phyloP scores from a whole-genome alignment of 2,888 invertebrate species.

The Chironomus riparius region DNA sequence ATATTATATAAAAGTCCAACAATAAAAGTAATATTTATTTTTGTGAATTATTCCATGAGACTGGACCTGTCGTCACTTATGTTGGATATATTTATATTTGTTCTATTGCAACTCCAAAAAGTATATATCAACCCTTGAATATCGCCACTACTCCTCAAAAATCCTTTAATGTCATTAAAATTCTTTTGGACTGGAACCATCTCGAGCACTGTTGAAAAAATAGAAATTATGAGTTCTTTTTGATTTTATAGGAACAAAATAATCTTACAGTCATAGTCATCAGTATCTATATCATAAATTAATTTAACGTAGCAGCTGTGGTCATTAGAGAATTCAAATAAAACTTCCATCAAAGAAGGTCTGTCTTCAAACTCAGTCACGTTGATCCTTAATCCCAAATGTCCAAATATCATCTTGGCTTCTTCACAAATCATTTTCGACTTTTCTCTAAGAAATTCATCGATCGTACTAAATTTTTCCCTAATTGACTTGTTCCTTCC shows the following conservation, averaged over 20 bases:
- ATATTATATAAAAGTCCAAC: not conserved
- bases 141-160: not conserved
- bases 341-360: not conserved
- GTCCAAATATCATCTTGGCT: not conserved
- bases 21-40: not conserved
- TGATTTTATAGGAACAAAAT: not conserved
- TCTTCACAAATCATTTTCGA: not conserved
- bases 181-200: not conserved
- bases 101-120: too few relatives aligned
- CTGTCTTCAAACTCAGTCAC: not conserved
- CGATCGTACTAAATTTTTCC: not conserved
- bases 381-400: not conserved
- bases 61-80: not conserved
- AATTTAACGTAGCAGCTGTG: not conserved
- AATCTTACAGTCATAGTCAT: constrained; percentile 11
- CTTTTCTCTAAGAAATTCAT: not conserved
- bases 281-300: constrained; percentile 5
- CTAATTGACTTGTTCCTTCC: not conserved
- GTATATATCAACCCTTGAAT: not conserved
- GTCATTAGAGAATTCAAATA: not conserved
- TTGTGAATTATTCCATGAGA: not conserved
- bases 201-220: not conserved
- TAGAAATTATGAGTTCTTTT: not conserved
- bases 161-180: not conserved
- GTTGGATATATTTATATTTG: too few relatives aligned